Evolutionary conservation across 2,113 vertebrate genomes (phyloP).

Genomic region (Crotalus tigris): DNA sequence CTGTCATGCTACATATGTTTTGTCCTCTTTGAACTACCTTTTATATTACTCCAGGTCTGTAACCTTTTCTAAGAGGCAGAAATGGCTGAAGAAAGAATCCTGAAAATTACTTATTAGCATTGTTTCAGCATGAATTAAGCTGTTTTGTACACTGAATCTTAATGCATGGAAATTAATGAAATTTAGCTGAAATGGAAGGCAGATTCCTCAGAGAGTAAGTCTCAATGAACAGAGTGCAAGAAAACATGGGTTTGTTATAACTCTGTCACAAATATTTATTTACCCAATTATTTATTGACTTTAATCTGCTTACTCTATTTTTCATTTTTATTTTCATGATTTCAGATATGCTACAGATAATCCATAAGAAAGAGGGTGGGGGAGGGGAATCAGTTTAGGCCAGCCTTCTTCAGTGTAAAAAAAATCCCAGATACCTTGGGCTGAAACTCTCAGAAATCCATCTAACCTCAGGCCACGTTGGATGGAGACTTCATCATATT

Average conservation of each 20-base stretch:
- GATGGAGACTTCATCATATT: not conserved
- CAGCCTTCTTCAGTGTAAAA: not conserved
- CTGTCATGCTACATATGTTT: not conserved
- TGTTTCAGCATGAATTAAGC: not conserved
- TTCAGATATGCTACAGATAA: not conserved
- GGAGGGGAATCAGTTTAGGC: not conserved
- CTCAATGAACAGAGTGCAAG: not conserved
- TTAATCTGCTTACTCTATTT: not conserved
- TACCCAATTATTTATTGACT: not conserved
- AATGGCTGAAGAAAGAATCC: not conserved
- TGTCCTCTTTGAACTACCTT: not conserved
- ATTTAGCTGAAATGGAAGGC: not conserved
- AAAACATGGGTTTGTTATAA: not conserved
- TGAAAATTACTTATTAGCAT: not conserved
- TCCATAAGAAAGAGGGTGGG: not conserved
- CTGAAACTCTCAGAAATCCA: not conserved
- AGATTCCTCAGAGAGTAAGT: not conserved
- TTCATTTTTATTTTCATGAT: not conserved
- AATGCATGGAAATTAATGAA: not conserved
- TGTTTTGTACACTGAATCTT: not conserved
- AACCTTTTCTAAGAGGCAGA: no score
- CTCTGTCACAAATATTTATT: not conserved
- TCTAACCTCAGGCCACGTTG: not conserved
- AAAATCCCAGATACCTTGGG: not conserved
- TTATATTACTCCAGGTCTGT: not conserved